Evolutionary conservation across 2,797 vertebrate genomes (phyloP).

Genomic region (Tragopan temminckii): DNA sequence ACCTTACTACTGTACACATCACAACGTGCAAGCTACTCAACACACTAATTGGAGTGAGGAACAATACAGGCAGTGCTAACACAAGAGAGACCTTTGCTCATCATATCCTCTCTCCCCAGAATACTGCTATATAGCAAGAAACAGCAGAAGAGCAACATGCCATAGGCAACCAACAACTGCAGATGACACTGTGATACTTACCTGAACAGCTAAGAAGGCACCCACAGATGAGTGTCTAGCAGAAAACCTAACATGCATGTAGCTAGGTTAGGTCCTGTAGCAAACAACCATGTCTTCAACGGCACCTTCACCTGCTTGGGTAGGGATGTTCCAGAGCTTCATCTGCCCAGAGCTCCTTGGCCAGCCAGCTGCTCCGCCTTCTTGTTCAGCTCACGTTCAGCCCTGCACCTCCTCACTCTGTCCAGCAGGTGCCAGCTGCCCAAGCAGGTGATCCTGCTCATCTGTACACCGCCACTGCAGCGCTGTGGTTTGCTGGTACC

Average conservation of each 20-base stretch:
- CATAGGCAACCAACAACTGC: neutral
- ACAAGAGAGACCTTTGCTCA: neutral
- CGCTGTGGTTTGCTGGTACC: neutral
- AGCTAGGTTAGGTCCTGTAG: fast-evolving
- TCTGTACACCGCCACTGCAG: fast-evolving
- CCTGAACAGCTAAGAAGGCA: neutral
- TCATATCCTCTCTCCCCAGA: neutral
- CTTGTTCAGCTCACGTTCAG: neutral
- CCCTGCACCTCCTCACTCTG: neutral
- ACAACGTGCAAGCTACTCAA: neutral
- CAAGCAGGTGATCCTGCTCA: neutral
- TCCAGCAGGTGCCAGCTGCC: neutral
- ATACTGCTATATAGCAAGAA: fast-evolving
- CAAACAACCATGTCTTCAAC: fast-evolving
- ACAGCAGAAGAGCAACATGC: neutral
- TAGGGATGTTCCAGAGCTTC: neutral
- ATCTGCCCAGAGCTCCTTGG: fast-evolving
- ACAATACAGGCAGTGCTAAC: neutral
- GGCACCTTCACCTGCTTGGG: no score
- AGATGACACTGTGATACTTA: neutral
- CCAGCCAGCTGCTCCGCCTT: neutral
- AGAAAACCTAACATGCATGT: neutral
- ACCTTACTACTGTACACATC: fast-evolving
- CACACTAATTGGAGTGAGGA: neutral
- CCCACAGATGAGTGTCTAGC: neutral